These are phyloP conservation scores for Triplophysa dalaica DNA, from an alignment of 2,113 vertebrate species.

Conservation along the genomic window DNA sequence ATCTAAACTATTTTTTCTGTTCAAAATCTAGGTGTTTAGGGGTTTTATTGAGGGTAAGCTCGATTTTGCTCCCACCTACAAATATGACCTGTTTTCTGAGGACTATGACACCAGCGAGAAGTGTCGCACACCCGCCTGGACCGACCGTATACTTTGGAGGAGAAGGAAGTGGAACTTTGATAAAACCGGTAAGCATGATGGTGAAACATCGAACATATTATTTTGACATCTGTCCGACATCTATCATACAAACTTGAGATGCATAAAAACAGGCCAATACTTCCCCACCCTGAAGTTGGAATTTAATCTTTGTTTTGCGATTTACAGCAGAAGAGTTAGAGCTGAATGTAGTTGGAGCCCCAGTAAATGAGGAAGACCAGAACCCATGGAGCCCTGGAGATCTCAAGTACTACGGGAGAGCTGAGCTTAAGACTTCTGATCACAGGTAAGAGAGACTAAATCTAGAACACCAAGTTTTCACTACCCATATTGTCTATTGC, in stretches of 20 bases:
- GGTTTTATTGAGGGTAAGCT: slow-evolving; percentile 92
- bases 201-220: background rate
- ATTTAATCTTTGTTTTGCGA: background rate
- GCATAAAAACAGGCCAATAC: background rate
- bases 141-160: slow-evolving; percentile 95
- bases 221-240: too few species aligned
- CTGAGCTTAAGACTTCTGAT: slow-evolving; percentile 97
- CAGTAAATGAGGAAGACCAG: slow-evolving; percentile 79
- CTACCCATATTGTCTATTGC: background rate
- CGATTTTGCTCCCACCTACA: slow-evolving; percentile 96
- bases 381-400: slow-evolving; percentile 87
- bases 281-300: background rate
- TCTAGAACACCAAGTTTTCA: too few species aligned
- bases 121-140: slow-evolving; percentile 97
- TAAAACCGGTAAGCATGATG: slow-evolving; percentile 79
- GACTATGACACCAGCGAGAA: slow-evolving; percentile 99
- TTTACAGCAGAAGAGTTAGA: slow-evolving; percentile 91
- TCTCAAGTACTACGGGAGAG: slow-evolving; percentile 90
- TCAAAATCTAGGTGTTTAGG: slow-evolving; percentile 81
- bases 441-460: slow-evolving; percentile 79
- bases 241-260: background rate
- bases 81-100: slow-evolving; percentile 97
- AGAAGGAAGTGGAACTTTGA: slow-evolving; percentile 97
- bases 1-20: background rate
- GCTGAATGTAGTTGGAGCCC: slow-evolving; percentile 88